Conservation (phyloP, 2,797 vertebrate species). For the Falco berigora region DNA sequence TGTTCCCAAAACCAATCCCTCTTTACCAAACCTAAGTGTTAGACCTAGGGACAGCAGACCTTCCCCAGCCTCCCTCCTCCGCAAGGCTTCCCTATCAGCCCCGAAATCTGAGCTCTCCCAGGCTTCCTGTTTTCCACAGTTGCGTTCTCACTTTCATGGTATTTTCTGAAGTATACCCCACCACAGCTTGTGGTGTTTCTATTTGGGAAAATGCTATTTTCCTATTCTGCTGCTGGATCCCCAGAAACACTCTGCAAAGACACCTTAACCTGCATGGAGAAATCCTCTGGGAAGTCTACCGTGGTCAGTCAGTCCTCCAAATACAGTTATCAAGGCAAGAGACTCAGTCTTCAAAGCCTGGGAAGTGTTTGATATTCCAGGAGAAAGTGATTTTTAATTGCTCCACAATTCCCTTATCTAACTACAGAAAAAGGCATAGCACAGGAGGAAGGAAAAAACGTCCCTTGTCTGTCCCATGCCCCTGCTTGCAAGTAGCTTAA, state of each 20-base stretch:
- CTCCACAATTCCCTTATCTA: background rate
- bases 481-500: background rate
- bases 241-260: background rate
- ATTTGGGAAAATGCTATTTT: background rate
- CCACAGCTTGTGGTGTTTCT: background rate
- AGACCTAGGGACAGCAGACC: background rate
- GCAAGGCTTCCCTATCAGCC: background rate
- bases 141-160: background rate
- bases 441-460: background rate
- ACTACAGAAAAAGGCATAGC: fast-evolving
- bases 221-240: background rate
- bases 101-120: background rate
- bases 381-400: background rate
- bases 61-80: background rate
- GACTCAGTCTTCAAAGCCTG: background rate
- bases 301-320: background rate
- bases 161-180: slow-evolving; percentile 9
- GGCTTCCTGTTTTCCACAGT: slow-evolving; percentile 11
- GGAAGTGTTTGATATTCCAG: background rate
- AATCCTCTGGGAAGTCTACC: background rate
- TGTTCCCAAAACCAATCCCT: background rate
- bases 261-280: background rate
- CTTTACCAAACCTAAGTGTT: background rate
- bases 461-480: background rate
- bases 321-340: background rate